These are phyloP conservation scores for Adela reaumurella DNA, from an alignment of 2,888 invertebrate species.

Conservation along the genomic window DNA sequence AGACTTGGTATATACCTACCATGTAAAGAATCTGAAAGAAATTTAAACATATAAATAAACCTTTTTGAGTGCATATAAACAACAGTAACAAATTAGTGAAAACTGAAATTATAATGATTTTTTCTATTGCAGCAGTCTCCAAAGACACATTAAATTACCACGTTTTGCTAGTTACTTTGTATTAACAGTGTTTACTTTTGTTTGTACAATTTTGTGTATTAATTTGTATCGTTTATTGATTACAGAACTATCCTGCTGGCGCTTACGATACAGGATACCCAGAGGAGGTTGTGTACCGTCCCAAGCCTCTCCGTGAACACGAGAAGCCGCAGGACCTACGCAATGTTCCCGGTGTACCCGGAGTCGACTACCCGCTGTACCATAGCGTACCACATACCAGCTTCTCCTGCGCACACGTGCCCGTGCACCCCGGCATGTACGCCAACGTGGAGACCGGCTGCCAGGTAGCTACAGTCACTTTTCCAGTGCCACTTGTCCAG, in stretches of 20 bases:
- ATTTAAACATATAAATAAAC: no score
- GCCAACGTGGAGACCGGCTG: slow-evolving; percentile 88
- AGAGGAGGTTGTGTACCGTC: slow-evolving; percentile 27
- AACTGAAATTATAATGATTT: no score
- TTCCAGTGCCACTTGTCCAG: slow-evolving; percentile 53
- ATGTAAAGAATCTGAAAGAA: no score
- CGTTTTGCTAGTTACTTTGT: no score
- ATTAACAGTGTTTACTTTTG: no score
- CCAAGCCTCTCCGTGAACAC: slow-evolving; percentile 48
- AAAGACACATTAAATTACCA: no score
- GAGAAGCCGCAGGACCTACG: slow-evolving; percentile 72
- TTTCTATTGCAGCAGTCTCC: no score
- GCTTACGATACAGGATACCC: slow-evolving; percentile 26
- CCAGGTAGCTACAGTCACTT: no score
- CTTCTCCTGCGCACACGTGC: slow-evolving; percentile 76
- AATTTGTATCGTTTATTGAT: slow-evolving; percentile 2
- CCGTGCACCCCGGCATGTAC: slow-evolving; percentile 82
- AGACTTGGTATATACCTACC: no score
- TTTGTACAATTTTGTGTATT: no score
- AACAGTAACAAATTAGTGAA: no score
- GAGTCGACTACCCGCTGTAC: slow-evolving; percentile 78
- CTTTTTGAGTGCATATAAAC: no score
- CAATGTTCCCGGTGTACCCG: slow-evolving; percentile 76
- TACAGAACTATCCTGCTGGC: slow-evolving; percentile 29
- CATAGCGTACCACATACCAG: slow-evolving; percentile 73